Evolutionary conservation across 2,797 vertebrate genomes (phyloP).

Genomic region (Atherinosoma microstoma): DNA sequence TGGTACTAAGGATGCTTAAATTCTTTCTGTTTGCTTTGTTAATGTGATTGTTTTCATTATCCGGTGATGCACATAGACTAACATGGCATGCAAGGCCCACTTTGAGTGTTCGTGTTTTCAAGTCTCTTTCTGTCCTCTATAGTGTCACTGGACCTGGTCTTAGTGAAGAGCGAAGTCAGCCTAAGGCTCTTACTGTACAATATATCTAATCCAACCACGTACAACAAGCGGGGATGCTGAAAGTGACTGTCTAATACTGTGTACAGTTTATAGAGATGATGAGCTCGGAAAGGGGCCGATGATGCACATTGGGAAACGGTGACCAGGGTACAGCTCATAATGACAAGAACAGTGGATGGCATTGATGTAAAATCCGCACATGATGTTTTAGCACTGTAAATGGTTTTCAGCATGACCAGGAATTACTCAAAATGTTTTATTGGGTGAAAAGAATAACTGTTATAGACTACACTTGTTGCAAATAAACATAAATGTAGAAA

Average conservation of each 20-base stretch:
- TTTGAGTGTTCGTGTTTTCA: conserved; percentile 30
- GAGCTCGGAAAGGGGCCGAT: conserved; percentile 19
- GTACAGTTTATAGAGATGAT: conserved; percentile 15
- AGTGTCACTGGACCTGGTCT: conserved; percentile 42
- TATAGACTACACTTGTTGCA: conserved; percentile 3
- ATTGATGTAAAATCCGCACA: conserved; percentile 5
- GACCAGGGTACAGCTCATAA: background rate
- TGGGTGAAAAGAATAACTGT: background rate
- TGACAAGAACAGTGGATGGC: background rate
- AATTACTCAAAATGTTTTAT: background rate
- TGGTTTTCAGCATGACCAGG: background rate
- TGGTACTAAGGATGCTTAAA: background rate
- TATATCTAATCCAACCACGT: conserved; percentile 34
- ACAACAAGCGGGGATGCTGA: conserved; percentile 24
- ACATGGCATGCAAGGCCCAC: conserved; percentile 24
- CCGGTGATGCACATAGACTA: conserved; percentile 22
- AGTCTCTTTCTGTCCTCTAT: conserved; percentile 19
- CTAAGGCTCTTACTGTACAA: conserved; percentile 34
- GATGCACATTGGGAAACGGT: conserved; percentile 9
- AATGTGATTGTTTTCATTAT: conserved; percentile 47
- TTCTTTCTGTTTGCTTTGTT: conserved; percentile 26
- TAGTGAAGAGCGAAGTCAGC: conserved; percentile 36
- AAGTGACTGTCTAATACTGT: conserved; percentile 29
- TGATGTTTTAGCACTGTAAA: background rate
- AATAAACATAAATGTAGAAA: conserved; percentile 20